Conservation (phyloP, 2,113 vertebrate species). For the Eptatretus burgeri region DNA sequence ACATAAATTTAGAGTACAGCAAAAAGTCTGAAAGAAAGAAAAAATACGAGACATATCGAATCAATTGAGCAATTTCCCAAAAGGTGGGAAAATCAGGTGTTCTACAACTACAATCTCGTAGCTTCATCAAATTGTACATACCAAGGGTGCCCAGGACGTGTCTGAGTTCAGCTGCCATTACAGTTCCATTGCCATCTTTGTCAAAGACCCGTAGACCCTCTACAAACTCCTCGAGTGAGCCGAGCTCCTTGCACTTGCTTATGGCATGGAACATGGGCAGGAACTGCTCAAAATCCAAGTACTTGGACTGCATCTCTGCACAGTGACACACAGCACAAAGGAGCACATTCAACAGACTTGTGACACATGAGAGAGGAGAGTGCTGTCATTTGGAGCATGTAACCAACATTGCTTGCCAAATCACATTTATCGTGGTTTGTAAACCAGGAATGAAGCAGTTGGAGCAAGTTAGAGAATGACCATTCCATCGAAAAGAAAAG, state of each 20-base stretch:
- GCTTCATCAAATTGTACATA: slow-evolving; percentile 11
- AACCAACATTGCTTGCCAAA: no score
- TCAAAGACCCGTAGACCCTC: slow-evolving; percentile 61
- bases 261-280: slow-evolving; percentile 58
- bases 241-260: slow-evolving; percentile 53
- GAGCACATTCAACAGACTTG: background rate
- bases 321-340: background rate
- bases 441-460: no score
- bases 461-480: no score
- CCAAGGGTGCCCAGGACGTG: slow-evolving; percentile 70
- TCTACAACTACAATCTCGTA: no score
- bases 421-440: no score
- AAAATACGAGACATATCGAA: background rate
- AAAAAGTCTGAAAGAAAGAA: background rate
- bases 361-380: no score
- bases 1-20: background rate
- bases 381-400: no score
- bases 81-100: background rate
- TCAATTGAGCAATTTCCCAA: background rate
- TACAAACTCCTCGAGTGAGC: slow-evolving; percentile 49
- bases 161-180: slow-evolving; percentile 73
- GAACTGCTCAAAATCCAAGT: slow-evolving; percentile 58
- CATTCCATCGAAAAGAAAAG: no score
- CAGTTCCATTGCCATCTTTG: slow-evolving; percentile 59
- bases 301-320: slow-evolving; percentile 51